Evolutionary conservation across 2,113 vertebrate genomes (phyloP).

Genomic region (Callorhinus ursinus): DNA sequence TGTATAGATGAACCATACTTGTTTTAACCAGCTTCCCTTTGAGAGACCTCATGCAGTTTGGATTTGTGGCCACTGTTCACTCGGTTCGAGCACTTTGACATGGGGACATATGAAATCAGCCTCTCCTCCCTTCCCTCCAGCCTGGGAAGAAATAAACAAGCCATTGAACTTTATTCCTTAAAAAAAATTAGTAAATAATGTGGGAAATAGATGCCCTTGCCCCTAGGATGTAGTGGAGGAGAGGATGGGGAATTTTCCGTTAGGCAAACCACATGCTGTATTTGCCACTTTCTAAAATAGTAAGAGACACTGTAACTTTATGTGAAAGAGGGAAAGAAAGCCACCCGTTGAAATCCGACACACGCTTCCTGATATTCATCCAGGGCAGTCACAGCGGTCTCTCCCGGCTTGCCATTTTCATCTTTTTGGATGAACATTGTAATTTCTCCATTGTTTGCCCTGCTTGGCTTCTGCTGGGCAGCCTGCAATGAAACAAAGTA

Average conservation of each 20-base stretch:
- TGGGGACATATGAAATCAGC: not conserved
- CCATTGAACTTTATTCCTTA: not conserved
- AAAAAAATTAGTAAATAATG: not conserved
- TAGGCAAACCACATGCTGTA: not conserved
- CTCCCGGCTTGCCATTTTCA: not conserved
- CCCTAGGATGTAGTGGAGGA: not conserved
- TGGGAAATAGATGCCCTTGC: not conserved
- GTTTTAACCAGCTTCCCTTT: not conserved
- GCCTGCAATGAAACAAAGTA: not conserved
- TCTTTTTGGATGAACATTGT: not conserved
- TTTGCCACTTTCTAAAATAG: not conserved
- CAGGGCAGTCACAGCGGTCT: too few species aligned
- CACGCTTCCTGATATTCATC: not conserved
- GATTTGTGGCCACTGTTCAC: not conserved
- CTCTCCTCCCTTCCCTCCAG: not conserved
- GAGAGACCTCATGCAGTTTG: not conserved
- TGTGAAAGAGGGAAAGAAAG: not conserved
- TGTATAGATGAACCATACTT: not conserved
- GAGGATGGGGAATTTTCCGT: not conserved
- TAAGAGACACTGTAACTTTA: not conserved
- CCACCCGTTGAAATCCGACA: accelerated
- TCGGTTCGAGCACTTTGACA: not conserved
- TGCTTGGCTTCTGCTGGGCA: not conserved
- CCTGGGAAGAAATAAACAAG: not conserved
- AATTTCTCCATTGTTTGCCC: not conserved